Conservation (phyloP, 2,888 invertebrate species). For the Drosophila gaucha region DNA sequence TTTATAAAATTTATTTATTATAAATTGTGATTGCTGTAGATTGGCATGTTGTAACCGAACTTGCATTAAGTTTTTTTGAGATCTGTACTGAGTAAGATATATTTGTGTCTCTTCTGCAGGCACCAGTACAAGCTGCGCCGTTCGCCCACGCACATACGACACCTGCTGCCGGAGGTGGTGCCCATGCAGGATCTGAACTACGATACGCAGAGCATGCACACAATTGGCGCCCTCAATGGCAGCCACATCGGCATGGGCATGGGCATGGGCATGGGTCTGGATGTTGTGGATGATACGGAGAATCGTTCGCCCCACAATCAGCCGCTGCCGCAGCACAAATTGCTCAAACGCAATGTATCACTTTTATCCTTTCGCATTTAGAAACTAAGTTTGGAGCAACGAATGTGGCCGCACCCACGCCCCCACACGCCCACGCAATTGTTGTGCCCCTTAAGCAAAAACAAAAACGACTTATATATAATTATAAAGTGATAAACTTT, state of each 20-base stretch:
- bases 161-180: slow-evolving; percentile 84
- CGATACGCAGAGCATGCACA: slow-evolving; percentile 80
- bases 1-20: background rate
- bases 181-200: slow-evolving; percentile 84
- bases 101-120: slow-evolving; percentile 54
- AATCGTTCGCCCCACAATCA: slow-evolving; percentile 70
- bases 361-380: slow-evolving; percentile 84
- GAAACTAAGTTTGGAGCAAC: slow-evolving; percentile 35
- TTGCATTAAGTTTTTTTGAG: no score
- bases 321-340: slow-evolving; percentile 76
- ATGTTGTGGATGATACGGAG: slow-evolving; percentile 70
- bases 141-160: slow-evolving; percentile 84
- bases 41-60: no score
- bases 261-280: slow-evolving; percentile 60
- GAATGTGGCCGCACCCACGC: slow-evolving; percentile 45
- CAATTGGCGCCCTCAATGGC: slow-evolving; percentile 64
- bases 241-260: slow-evolving; percentile 63
- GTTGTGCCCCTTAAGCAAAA: slow-evolving; percentile 30
- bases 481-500: slow-evolving; percentile 73
- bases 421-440: no score
- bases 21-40: no score
- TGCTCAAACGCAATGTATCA: slow-evolving; percentile 84
- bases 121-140: slow-evolving; percentile 84
- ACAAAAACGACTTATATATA: slow-evolving; percentile 69
- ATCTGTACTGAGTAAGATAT: no score